Evolutionary conservation across 1,140 invertebrate genomes (phyloP).

Genomic region (Cydia splendana): DNA sequence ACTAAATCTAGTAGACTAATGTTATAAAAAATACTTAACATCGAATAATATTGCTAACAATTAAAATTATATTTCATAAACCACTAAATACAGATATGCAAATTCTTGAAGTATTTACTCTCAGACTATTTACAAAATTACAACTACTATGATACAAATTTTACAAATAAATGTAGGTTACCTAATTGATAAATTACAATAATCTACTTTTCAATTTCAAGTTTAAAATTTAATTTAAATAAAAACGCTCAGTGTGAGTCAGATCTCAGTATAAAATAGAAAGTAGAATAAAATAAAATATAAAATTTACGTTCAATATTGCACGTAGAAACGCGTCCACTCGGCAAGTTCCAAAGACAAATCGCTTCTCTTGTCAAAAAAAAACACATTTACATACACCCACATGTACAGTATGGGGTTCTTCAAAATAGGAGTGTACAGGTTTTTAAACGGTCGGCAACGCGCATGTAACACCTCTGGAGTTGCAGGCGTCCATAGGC

Average conservation of each 20-base stretch:
- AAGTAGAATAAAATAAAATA: slow-evolving; percentile 37
- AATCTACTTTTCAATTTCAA: slow-evolving; percentile 10
- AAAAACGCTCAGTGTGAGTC: slow-evolving; percentile 34
- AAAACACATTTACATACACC: not conserved
- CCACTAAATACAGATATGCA: slow-evolving; percentile 63
- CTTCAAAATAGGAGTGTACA: no score
- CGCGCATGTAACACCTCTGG: no score
- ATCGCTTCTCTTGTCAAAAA: not conserved
- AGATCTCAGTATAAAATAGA: slow-evolving; percentile 40
- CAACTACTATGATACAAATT: slow-evolving; percentile 44
- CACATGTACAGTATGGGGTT: no score
- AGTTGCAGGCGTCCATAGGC: no score
- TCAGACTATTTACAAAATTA: slow-evolving; percentile 67
- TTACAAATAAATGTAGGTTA: slow-evolving; percentile 36
- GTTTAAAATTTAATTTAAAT: slow-evolving; percentile 22
- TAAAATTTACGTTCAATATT: slow-evolving; percentile 49
- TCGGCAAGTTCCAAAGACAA: not conserved
- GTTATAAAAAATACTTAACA: slow-evolving; percentile 42
- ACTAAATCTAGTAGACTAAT: slow-evolving; percentile 55
- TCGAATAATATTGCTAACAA: slow-evolving; percentile 34
- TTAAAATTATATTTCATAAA: slow-evolving; percentile 47
- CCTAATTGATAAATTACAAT: slow-evolving; percentile 17
- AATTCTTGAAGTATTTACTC: slow-evolving; percentile 57
- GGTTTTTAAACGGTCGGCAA: no score
- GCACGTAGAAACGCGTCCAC: slow-evolving; percentile 45